Evolutionary conservation across 2,113 vertebrate genomes (phyloP).

Genomic region (Desmodus rotundus): DNA sequence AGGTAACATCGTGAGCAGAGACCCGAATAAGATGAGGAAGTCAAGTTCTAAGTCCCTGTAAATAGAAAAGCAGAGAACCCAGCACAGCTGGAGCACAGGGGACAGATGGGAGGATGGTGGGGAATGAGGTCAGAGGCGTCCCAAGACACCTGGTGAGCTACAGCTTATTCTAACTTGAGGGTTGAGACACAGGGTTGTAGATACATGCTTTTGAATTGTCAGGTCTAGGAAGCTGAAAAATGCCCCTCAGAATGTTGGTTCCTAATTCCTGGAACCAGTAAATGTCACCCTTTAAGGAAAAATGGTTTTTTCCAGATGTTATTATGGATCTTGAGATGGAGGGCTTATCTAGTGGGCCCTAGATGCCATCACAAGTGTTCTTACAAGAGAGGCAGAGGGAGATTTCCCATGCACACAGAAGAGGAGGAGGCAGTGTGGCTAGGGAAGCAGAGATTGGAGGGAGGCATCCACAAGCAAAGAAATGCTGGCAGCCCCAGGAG

Average conservation of each 20-base stretch:
- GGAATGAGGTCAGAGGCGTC: neutral
- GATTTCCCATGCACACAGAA: neutral
- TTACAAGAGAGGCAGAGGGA: neutral
- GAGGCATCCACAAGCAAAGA: neutral
- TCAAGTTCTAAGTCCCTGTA: neutral
- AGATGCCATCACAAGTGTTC: neutral
- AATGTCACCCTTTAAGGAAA: neutral
- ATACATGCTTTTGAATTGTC: neutral
- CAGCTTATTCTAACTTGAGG: neutral
- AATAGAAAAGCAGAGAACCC: neutral
- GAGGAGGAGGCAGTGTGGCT: too few species aligned
- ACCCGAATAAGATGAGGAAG: neutral
- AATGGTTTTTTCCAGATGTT: neutral
- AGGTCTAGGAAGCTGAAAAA: neutral
- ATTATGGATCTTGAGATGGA: neutral
- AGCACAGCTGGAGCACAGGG: neutral
- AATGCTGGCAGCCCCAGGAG: fast-evolving
- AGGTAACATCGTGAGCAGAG: neutral
- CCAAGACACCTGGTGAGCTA: too few species aligned
- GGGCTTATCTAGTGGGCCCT: neutral
- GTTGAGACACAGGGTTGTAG: neutral
- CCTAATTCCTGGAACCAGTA: neutral
- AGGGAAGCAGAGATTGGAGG: neutral
- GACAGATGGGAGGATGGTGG: fast-evolving
- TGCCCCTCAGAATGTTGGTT: neutral